Evolutionary conservation across 1,140 invertebrate genomes (phyloP), one percentile per base, ranked within the genome.

Genomic region (Drosophila tristis): DNA sequence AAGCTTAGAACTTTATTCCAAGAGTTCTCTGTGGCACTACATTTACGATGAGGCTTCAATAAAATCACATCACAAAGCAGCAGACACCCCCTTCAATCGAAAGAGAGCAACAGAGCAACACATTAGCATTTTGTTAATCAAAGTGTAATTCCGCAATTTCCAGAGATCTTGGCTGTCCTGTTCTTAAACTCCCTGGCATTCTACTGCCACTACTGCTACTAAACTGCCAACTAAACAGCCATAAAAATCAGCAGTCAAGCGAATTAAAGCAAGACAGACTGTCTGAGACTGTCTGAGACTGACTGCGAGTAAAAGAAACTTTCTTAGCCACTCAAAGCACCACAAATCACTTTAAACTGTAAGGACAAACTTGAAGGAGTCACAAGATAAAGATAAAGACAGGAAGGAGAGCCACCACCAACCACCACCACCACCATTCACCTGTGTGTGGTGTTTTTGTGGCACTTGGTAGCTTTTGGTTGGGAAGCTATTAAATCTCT

Each of bases 331-430:
- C 80, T 81, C 60, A 75, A 76, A 78, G 71, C 75, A 72, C 80
- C 82, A 87, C 84, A 87, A 87, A 87, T 87, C 82, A 87, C 82
- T 87, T 87, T 89, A 87, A 87, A 87, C 78, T 76, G 61, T 78
- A 72, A 87, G 78, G 84, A 87, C 84, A 72, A 85, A 89, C 81
- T 84, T 61, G 65, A 39, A 25, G 39, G 45, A 60, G 44, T 55
- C 35, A 39, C 35, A 39, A 39, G 35, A 39, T 39, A 13, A 39
- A 39, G 35, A 39, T 39, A 39, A 39, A 39, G 35, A 13, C 11
- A 39, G 35, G 35, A 39, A 4, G 0, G 4, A 13, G 35, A 39
- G 35, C 3, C 11, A 35, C 31, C 31, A 35, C 54, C 58, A 66
- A 59, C 58, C 62, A 58, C 47, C 54, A 20, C 4, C 23, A 71